Conservation (phyloP, 2,113 vertebrate genomes). For the Microcebus murinus region DNA sequence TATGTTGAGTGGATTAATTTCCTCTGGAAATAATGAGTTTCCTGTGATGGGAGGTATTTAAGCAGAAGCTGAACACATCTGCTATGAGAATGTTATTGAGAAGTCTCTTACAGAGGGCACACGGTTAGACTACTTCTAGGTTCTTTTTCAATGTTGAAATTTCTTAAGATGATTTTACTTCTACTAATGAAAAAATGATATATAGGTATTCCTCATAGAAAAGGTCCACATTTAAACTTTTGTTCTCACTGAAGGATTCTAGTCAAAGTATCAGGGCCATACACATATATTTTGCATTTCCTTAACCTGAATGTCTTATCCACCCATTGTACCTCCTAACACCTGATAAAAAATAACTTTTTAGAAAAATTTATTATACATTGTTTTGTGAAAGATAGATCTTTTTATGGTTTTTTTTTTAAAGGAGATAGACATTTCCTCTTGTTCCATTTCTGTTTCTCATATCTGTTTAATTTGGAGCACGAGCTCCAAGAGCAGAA, state of each 20-base stretch:
- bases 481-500: background rate
- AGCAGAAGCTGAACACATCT: background rate
- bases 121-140: background rate
- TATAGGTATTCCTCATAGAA: background rate
- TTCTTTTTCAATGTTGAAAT: background rate
- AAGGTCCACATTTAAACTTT: background rate
- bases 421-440: background rate
- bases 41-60: background rate
- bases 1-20: background rate
- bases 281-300: background rate
- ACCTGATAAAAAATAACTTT: background rate
- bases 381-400: constrained; percentile 28
- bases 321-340: background rate
- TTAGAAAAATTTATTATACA: background rate
- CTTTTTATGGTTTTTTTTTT: background rate
- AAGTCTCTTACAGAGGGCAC: background rate
- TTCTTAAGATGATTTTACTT: background rate
- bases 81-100: background rate
- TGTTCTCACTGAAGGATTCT: background rate
- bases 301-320: background rate
- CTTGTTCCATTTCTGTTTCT: background rate
- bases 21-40: background rate
- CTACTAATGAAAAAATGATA: background rate
- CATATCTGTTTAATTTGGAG: background rate
- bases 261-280: background rate